Conservation (phyloP, 2,113 vertebrate genomes). For the Aptenodytes patagonicus region DNA sequence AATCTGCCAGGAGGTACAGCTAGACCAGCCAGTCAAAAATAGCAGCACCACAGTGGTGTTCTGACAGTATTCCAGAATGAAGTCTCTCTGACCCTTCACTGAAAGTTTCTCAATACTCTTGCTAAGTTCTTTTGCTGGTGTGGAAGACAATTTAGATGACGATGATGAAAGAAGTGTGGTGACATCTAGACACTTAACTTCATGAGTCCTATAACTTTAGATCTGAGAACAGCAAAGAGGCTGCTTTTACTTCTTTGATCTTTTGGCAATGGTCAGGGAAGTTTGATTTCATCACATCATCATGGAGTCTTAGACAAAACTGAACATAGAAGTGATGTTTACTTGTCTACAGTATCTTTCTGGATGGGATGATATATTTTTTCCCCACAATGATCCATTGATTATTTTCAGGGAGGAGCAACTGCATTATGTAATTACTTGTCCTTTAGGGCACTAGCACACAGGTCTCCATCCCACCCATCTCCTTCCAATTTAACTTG, state of each 20-base stretch:
- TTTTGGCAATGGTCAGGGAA: conserved; percentile 3
- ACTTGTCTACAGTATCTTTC: not conserved
- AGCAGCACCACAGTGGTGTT: not conserved
- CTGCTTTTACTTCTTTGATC: conserved; percentile 23
- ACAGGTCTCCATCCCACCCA: conserved; percentile 4
- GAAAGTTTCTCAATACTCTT: not conserved
- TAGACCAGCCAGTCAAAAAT: not conserved
- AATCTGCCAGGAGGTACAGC: not conserved
- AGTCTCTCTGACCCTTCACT: not conserved
- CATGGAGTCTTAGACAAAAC: not conserved
- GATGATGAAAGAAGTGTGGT: not conserved
- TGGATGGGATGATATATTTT: not conserved
- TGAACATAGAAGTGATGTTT: not conserved
- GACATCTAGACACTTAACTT: not conserved
- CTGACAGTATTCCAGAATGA: not conserved
- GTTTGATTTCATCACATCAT: conserved; percentile 18
- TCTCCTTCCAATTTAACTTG: not conserved
- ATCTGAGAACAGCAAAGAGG: conserved; percentile 11
- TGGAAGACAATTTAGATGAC: not conserved
- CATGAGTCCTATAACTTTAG: not conserved
- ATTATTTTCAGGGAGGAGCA: conserved; percentile 50
- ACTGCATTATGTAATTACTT: not conserved
- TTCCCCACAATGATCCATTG: not conserved
- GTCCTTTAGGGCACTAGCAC: conserved; percentile 27
- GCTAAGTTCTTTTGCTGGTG: not conserved